phyloP scores from a whole-genome alignment of 2,113 vertebrate species.

The Podiceps cristatus region DNA sequence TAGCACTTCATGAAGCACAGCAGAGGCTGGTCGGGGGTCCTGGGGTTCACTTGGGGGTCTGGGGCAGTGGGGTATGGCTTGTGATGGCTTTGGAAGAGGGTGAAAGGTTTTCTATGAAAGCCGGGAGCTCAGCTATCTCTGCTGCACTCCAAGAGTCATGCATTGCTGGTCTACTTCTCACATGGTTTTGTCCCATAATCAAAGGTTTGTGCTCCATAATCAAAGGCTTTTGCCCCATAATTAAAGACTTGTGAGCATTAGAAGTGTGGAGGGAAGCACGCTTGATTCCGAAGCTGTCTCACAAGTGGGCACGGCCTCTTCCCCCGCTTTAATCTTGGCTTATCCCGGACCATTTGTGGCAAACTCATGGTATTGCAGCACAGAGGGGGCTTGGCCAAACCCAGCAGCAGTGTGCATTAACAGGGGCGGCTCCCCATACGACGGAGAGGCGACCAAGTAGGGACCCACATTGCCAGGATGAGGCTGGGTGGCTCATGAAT shows the following conservation, averaged over 20 bases:
- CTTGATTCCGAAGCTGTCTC: neutral
- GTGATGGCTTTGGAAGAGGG: neutral
- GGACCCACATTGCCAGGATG: neutral
- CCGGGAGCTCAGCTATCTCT: neutral
- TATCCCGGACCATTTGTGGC: rapidly evolving
- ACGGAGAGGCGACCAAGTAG: neutral
- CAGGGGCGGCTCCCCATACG: rapidly evolving
- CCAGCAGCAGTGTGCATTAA: no score
- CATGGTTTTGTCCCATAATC: neutral
- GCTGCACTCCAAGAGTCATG: neutral
- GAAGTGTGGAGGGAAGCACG: neutral
- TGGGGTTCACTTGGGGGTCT: neutral
- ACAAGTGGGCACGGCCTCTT: neutral
- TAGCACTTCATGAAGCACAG: neutral
- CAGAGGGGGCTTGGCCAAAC: neutral
- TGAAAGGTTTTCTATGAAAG: neutral
- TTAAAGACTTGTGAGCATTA: neutral
- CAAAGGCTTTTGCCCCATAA: neutral
- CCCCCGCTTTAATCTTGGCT: neutral
- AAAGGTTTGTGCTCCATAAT: neutral
- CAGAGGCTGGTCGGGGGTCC: neutral
- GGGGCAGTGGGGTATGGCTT: neutral
- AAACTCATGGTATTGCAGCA: neutral
- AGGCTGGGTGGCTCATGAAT: neutral
- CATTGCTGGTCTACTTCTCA: neutral